Percentiles rank a stretch among this genome's conserved stretches.
These are phyloP conservation scores for Holcopasites calliopsidis DNA, from an alignment of 1,140 invertebrate species.

Conservation along the genomic window DNA sequence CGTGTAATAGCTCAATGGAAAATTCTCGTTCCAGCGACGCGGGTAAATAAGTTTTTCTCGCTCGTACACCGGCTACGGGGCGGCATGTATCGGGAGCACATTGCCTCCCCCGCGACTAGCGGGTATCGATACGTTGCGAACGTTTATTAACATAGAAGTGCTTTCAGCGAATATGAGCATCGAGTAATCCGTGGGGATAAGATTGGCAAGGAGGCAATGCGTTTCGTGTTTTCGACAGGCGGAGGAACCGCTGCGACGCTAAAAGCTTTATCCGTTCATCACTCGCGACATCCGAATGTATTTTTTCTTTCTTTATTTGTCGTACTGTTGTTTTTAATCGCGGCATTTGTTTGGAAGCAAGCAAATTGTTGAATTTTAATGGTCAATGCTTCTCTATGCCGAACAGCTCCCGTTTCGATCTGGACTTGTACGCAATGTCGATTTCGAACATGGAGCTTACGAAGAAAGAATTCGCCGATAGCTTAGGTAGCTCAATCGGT, in stretches of 20 bases:
- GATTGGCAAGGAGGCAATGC: constrained; percentile 42
- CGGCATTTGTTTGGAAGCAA: background rate
- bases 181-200: constrained; percentile 49
- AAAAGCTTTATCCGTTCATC: constrained; percentile 54
- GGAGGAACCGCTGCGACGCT: constrained; percentile 24
- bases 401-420: background rate
- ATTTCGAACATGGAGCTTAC: background rate
- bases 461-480: background rate
- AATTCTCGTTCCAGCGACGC: constrained; percentile 22
- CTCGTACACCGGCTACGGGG: constrained; percentile 21
- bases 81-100: background rate
- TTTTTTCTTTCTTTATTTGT: constrained; percentile 3
- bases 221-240: constrained; percentile 46
- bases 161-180: constrained; percentile 57
- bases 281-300: constrained; percentile 34
- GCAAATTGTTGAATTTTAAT: background rate
- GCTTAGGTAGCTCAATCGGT: background rate
- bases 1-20: constrained; percentile 31
- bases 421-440: background rate
- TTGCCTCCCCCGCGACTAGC: constrained; percentile 4
- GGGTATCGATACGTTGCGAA: constrained; percentile 34
- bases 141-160: constrained; percentile 61
- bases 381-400: background rate
- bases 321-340: constrained; percentile 2
- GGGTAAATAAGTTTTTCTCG: constrained; percentile 49